phyloP scores from a whole-genome alignment of 2,888 invertebrate species.

The Rhagonycha lutea region DNA sequence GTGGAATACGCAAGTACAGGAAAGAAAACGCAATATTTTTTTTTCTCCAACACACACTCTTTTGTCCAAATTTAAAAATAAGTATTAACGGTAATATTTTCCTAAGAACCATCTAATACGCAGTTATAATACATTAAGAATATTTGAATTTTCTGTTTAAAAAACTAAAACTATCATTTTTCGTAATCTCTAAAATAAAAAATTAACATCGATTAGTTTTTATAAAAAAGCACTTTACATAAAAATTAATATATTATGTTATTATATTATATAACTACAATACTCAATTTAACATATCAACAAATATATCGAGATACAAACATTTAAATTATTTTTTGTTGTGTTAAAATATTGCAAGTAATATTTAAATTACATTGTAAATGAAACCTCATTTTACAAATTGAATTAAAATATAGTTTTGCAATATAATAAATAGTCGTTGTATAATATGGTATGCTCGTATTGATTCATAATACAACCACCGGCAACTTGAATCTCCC shows the following conservation, averaged over 20 bases:
- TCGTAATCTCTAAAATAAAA: background rate
- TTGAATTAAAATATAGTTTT: background rate
- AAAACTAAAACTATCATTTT: background rate
- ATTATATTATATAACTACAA: background rate
- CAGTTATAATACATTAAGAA: background rate
- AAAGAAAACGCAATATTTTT: background rate
- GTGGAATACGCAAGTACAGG: slow-evolving; percentile 1
- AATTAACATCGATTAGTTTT: no score
- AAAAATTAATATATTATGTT: background rate
- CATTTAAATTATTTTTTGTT: background rate
- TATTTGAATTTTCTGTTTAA: background rate
- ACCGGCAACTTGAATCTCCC: background rate
- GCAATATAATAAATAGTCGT: background rate
- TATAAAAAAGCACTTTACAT: background rate
- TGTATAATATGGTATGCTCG: background rate
- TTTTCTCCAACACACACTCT: background rate
- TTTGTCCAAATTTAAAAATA: background rate
- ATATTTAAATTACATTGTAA: background rate
- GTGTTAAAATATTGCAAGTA: background rate
- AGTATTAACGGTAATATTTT: background rate
- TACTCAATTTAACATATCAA: background rate
- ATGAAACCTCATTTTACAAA: background rate
- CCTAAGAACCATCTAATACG: background rate
- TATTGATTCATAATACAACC: background rate
- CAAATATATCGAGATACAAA: background rate